These are phyloP conservation scores for Stegophylla sp. DNA, from an alignment of 2,888 invertebrate genomes.

Conservation along the genomic window DNA sequence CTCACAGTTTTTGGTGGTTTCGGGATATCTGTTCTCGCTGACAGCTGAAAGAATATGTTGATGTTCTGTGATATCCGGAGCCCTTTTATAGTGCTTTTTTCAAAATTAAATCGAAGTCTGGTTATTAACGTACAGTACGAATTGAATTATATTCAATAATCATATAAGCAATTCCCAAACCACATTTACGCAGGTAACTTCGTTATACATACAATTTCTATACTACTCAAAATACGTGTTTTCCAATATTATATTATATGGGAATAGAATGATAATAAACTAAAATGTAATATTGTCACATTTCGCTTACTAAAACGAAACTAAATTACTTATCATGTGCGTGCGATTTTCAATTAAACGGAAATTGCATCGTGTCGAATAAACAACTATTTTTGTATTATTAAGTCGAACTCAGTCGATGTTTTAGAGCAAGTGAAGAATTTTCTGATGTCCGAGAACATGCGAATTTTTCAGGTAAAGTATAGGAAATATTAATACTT, in stretches of 20 bases:
- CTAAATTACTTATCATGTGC: background rate
- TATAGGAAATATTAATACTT: too few species aligned
- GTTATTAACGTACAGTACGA: background rate
- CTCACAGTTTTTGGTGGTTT: background rate
- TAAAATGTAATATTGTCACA: conserved; percentile 6
- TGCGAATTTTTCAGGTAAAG: too few species aligned
- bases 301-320: background rate
- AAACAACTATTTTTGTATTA: too few species aligned
- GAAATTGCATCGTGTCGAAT: too few species aligned
- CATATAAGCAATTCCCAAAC: background rate
- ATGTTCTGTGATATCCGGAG: background rate
- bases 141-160: background rate
- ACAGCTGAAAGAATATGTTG: background rate
- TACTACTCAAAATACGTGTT: background rate
- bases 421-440: too few species aligned
- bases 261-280: background rate
- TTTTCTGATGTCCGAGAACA: too few species aligned
- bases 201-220: background rate
- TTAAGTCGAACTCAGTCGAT: too few species aligned
- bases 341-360: background rate
- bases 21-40: background rate
- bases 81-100: conserved; percentile 28
- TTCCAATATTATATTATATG: background rate
- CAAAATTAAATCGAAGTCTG: background rate
- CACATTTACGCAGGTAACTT: background rate